Evolutionary conservation across 2,888 invertebrate genomes (phyloP), one percentile per base, ranked within the genome.

Genomic region (Lithophane socia): DNA sequence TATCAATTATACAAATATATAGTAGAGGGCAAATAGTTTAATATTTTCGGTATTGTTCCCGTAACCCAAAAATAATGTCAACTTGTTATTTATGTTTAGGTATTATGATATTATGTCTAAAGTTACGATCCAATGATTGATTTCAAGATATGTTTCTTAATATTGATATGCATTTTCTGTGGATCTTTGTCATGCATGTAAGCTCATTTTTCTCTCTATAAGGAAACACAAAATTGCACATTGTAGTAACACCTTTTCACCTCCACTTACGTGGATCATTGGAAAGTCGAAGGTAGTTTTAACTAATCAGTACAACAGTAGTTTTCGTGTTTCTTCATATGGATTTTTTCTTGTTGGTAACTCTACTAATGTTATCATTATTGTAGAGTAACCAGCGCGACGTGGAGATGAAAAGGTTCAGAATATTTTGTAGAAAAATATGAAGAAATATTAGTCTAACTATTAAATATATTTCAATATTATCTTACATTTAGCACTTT

Each of bases 391-490:
- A n/a, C 12, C 13, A 77, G 63, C 66, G 49, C 29, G 66, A 29
- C 56, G 63, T 83, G 86, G 79, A 60, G 69, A 63, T 61, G 85
- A 87, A 70, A 70, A 74, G 61, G 60, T 88, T 76, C 65, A 88
- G 86, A 92, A 92, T 90, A 92, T 90, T 91, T 91, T 89, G 93
- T 95, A 95, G 95, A 95, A 95, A 95, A 95, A 95, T 95, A 95
- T 93, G 89, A 93, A 92, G 92, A 91, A 93, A 92, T 93, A 93
- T 94, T 94, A 94, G 87, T 93, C 93, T 95, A 94, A 91, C 92
- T 92, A 93, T 91, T 84, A 77, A 88, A 86, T 74, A 82, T 89
- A 89, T 87, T 89, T 89, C 82, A 88, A 87, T 88, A 89, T 88
- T 87, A 90, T 90, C 91, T 92, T 92, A 93, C 82, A 87, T 82